Evolutionary conservation across 2,797 vertebrate species (phyloP), one percentile per base, ranked within the genome.

Genomic region (Chanos chanos): DNA sequence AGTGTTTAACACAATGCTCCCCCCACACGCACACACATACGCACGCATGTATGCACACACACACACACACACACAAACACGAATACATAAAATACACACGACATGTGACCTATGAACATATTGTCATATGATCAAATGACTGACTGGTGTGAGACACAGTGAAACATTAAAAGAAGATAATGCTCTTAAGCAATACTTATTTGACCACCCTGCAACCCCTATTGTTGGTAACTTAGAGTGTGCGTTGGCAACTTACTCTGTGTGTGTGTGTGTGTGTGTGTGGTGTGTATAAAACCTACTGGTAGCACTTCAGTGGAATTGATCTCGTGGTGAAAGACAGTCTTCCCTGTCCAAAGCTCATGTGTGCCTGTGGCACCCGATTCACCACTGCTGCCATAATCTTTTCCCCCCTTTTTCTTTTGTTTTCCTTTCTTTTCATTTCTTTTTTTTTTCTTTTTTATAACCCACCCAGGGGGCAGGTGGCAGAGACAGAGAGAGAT

Each of bases 301-400:
- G 19, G 19, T 43, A 48, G 27, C 10, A 10, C 33, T 55, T 54
- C 37, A 33, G 28, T 4, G 43, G 30, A 18, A 28, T 19, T 21
- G 12, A n/a, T n/a, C 53, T 15, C n/a, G 54, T 52, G 47, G 45
- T 62, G 64, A 60, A 50, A 56, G 56, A 65, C 55, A 54, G 64
- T 62, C 43, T 62, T 57, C 36, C 45, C 44, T 55, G 70, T 18
- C 12, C 27, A 36, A 62, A 49, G 64, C 73, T 70, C 69, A 48
- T 58, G 56, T 74, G 65, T 47, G 60, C 47, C 56, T 41, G 72
- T 69, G 65, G 72, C 67, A 73, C 69, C 75, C 67, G 45, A 64
- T 72, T 71, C 76, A 50, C 31, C 43, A 43, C 22, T 18, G 41
- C 22, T 31, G 52, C 56, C 53, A 58, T 62, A 45, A 55, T 33